A percentile compares a stretch with the other conserved stretches of the same genome.
phyloP scores from a whole-genome alignment of 2,113 vertebrate species.

The Athene noctua region DNA sequence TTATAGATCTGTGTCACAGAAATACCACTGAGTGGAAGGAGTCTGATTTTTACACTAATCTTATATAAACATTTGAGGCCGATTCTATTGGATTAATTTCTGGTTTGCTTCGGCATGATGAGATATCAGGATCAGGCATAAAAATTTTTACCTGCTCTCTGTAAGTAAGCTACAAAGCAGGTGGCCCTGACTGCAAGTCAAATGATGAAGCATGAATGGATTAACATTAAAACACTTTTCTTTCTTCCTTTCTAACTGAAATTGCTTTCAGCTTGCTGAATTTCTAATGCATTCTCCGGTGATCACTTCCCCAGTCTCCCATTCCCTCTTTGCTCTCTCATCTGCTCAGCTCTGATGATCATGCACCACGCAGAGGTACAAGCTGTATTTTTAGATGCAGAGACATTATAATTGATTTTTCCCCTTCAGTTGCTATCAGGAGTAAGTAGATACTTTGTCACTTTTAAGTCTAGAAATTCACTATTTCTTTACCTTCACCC shows the following conservation, averaged over 20 bases:
- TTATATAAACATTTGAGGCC: background rate
- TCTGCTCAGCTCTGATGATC: constrained; percentile 16
- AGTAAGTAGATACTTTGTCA: constrained; percentile 7
- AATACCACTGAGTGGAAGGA: background rate
- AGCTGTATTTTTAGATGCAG: constrained; percentile 38
- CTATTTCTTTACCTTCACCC: constrained; percentile 13
- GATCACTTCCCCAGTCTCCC: constrained; percentile 1
- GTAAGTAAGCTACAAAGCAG: background rate
- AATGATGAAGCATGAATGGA: constrained; percentile 26
- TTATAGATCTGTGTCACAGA: background rate
- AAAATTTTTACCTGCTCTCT: background rate
- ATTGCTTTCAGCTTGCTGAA: constrained; percentile 39
- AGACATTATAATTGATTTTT: constrained; percentile 40
- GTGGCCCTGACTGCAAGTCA: constrained; percentile 4
- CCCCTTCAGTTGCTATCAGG: background rate
- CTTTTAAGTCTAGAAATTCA: constrained; percentile 51
- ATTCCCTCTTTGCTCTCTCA: background rate
- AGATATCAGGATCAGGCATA: background rate
- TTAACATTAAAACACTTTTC: constrained; percentile 36
- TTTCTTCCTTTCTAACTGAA: constrained; percentile 18
- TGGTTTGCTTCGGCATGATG: background rate
- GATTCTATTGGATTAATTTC: background rate
- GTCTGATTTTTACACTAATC: background rate
- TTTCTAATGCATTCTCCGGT: constrained; percentile 9
- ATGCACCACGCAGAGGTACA: background rate